Percentiles rank a stretch among this genome's conserved stretches.
phyloP scores from a whole-genome alignment of 2,113 vertebrate species.

The Riparia riparia region DNA sequence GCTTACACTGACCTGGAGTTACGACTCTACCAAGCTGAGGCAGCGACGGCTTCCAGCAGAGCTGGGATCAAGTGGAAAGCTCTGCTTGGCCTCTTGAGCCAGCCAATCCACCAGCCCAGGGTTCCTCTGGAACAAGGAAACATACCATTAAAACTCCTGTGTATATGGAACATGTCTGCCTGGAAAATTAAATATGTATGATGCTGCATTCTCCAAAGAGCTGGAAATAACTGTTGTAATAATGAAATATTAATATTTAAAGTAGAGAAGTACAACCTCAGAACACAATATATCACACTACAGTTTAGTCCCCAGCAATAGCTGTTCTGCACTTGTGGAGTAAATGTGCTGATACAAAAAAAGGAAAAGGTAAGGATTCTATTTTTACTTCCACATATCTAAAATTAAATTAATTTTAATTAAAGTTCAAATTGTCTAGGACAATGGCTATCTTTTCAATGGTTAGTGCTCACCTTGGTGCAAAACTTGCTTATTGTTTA shows the following conservation, averaged over 20 bases:
- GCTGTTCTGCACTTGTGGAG: neutral
- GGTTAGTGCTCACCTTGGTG: neutral
- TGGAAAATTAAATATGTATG: constrained; percentile 43
- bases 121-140: neutral
- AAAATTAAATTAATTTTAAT: neutral
- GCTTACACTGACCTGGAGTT: neutral
- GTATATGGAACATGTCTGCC: neutral
- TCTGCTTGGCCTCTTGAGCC: neutral
- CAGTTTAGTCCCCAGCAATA: neutral
- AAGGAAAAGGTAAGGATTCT: neutral
- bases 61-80: neutral
- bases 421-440: neutral
- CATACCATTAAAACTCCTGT: rapidly evolving
- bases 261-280: neutral
- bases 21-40: rapidly evolving
- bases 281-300: neutral
- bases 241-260: constrained; percentile 68
- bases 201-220: neutral
- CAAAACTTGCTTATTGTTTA: neutral
- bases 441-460: neutral
- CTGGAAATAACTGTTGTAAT: constrained; percentile 13
- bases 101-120: neutral
- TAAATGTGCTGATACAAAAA: neutral
- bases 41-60: rapidly evolving
- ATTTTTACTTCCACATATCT: neutral